Base-by-base conservation (phyloP, 1,140 invertebrate species). In the Amphibalanus amphitrite region DNA sequence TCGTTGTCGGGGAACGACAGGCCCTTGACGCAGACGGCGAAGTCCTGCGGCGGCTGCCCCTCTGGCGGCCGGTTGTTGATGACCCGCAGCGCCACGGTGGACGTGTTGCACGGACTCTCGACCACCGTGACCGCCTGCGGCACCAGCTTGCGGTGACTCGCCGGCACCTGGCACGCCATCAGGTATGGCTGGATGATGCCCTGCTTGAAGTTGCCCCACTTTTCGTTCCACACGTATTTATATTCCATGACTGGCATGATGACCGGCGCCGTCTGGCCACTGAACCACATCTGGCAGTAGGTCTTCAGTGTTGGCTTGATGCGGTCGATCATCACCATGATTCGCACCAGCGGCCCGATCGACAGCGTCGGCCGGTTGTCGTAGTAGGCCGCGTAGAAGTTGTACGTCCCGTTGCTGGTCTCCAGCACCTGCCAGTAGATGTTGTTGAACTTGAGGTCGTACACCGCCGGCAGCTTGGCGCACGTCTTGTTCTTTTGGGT, bases 21-120 rank as follows among this genome's bases (percentile, higher is more conserved):
- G 85, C 95, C 82, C 76, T 97, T 97, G 26, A 97, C 93, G 78
- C 95, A 97, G 0, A 97, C 93, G 0, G 92, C 93, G 79, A 97
- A 95, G 0, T 88, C 87, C 76, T 90, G 87, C 76, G 90, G 88
- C 64, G 83, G 82, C 70, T 77, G 80, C 0, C 71, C 71, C 15
- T 40, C 38, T 59, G 80, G 76, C 3, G 89, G 87, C 72, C 86
- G 85, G 76, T 92, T 86, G 79, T 92, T 90, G 73, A 92, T 89
- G 0, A 96, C 90, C 4, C 88, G 81, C n/a, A 95, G 80, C 80
- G 93, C 93, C 76, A 91, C 95, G 8, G 86, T 92, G 4, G 91
- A 87, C 28, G 86, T 88, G 76, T 94, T 89, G 80, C 92, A 95
- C 10, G 87, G 84, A 75, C 87, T 88, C 78, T 92, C 90, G 3